Conservation (phyloP, 2,888 invertebrate species). For the Chalcis sispes region DNA sequence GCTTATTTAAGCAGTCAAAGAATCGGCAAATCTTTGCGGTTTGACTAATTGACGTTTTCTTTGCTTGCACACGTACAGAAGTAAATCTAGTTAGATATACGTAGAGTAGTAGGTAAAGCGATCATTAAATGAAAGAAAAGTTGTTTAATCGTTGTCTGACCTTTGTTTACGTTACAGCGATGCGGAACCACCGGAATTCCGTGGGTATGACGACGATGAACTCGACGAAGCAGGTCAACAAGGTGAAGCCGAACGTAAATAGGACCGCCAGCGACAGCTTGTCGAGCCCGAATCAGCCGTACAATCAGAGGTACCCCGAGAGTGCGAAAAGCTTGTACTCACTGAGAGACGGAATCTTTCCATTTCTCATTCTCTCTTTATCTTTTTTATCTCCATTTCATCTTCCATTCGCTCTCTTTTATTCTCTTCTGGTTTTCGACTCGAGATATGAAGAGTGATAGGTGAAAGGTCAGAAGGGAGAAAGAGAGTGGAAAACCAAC, state of each 20-base stretch:
- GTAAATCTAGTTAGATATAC: no score
- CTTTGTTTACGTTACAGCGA: slow-evolving; percentile 79
- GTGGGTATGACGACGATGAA: slow-evolving; percentile 84
- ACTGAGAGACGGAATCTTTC: slow-evolving; percentile 6
- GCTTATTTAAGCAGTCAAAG: no score
- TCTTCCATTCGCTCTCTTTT: not conserved
- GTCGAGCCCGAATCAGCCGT: slow-evolving; percentile 81
- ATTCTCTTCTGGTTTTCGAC: not conserved
- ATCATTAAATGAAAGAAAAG: no score
- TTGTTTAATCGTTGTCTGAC: no score
- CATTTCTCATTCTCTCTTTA: slow-evolving; percentile 5
- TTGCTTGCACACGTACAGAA: no score
- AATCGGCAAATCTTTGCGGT: no score
- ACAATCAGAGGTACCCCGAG: slow-evolving; percentile 79
- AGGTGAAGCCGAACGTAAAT: slow-evolving; percentile 92
- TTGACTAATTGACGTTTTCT: no score
- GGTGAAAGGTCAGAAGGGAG: no score
- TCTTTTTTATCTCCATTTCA: not conserved
- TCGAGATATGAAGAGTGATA: no score
- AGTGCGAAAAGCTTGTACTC: no score
- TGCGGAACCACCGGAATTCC: slow-evolving; percentile 88
- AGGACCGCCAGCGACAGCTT: slow-evolving; percentile 86
- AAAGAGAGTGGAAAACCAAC: no score
- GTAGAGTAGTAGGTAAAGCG: no score
- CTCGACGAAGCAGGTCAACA: slow-evolving; percentile 90